Evolutionary conservation across 2,797 vertebrate species (phyloP), one percentile per base, ranked within the genome.

Genomic region (Coilia nasus): DNA sequence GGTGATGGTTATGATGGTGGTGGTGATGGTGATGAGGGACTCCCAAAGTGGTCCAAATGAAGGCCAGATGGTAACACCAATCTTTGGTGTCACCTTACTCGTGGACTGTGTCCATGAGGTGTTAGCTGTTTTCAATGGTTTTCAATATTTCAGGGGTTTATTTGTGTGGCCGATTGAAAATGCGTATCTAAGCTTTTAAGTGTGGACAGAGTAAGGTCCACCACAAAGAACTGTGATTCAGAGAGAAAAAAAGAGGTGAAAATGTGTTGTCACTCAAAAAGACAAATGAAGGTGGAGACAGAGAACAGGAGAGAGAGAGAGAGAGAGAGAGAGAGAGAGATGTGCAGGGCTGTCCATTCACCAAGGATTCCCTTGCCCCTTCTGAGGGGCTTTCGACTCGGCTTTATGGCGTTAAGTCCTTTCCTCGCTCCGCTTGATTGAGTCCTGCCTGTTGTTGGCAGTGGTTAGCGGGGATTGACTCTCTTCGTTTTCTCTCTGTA

Each of bases 371-470:
- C 60, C 59, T 67, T 35, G 56, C 46, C 60, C 84, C 67, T 86
- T 59, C 2, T 11, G 35, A 78, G 64, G 35, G 64, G 71, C 31
- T 44, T 78, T 54, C 81, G 56, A 41, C 54, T 75, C n/a, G 80
- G 46, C 81, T 75, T 80, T 85, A 71, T 54, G 28, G 54, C 50
- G 75, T 80, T 47, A 57, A 80, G 67, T 83, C 7, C 78, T 54
- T 83, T 44, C 35, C 47, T 83, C 10, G 82, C 83, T 60, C 56
- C 59, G 75, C 88, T 88, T 85, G 88, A 89, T 86, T 85, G 82
- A 86, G 81, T 56, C 35, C 6, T 84, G 59, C 62, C 60, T 59
- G 83, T n/a, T 84, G 85, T 84, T 88, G 67, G 82, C 83, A 41
- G 62, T 41, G 56, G 23, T 78, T 81, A 86, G 57, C 85, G 64